phyloP scores from a whole-genome alignment of 2,113 vertebrate genomes.

The Neotragus pygmaeus region DNA sequence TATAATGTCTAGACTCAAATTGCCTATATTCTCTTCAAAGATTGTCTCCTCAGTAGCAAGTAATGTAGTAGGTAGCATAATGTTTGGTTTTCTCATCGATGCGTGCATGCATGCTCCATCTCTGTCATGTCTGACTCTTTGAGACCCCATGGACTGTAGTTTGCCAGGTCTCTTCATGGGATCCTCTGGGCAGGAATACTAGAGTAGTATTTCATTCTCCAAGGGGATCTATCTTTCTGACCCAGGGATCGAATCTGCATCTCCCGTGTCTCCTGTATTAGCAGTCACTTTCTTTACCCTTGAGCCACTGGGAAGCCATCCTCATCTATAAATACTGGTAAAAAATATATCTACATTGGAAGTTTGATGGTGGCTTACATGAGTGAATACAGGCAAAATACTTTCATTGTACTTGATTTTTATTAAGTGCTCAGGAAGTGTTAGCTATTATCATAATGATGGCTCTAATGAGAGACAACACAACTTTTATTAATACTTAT shows the following conservation, averaged over 20 bases:
- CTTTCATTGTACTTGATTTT: neutral
- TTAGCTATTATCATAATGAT: neutral
- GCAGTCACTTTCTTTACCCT: neutral
- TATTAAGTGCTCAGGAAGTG: neutral
- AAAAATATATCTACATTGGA: neutral
- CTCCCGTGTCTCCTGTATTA: neutral
- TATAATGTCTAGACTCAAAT: neutral
- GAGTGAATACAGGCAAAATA: neutral
- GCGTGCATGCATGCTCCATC: neutral
- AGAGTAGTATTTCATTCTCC: neutral
- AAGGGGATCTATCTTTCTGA: neutral
- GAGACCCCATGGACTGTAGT: neutral
- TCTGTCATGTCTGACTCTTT: neutral
- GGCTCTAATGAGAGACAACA: neutral
- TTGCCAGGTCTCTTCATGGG: neutral
- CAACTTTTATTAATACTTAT: constrained; percentile 11
- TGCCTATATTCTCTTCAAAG: constrained; percentile 4
- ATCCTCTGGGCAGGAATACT: neutral
- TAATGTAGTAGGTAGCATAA: neutral
- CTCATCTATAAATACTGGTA: neutral
- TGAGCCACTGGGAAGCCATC: neutral
- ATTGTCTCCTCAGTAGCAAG: neutral
- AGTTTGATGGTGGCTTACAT: neutral
- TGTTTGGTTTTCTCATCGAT: neutral
- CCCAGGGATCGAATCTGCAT: neutral